Evolutionary conservation across 2,797 vertebrate genomes (phyloP).

Genomic region (Eulemur rubriventer): DNA sequence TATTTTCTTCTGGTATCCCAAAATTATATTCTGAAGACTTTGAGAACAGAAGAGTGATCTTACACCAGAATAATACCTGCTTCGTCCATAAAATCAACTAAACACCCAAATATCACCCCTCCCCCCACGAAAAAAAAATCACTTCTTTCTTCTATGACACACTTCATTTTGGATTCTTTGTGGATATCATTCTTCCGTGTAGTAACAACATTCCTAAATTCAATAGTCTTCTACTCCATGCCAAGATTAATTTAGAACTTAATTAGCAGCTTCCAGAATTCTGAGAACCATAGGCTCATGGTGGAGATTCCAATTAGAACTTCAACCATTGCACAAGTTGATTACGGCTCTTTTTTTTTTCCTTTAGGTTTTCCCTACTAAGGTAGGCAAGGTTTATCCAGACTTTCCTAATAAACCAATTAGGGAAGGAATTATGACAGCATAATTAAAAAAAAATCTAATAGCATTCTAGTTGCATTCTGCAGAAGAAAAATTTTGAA

Average conservation of each 20-base stretch:
- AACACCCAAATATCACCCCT: neutral
- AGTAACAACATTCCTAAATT: neutral
- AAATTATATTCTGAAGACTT: neutral
- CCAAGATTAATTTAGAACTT: slow-evolving; percentile 12
- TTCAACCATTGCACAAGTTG: neutral
- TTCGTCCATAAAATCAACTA: neutral
- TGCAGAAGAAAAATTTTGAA: neutral
- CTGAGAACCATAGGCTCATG: neutral
- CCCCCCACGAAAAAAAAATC: neutral
- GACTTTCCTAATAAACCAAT: slow-evolving; percentile 12
- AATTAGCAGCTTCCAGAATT: neutral
- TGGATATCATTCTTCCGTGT: neutral
- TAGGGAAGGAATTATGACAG: neutral
- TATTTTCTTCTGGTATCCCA: neutral
- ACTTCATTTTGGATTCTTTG: neutral
- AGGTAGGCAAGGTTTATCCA: neutral
- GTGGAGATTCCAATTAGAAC: neutral
- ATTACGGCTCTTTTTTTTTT: neutral
- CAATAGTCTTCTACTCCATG: neutral
- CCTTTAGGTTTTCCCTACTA: neutral
- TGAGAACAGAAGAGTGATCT: neutral
- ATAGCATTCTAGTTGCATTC: neutral
- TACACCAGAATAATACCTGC: neutral
- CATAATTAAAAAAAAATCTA: neutral
- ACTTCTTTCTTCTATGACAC: neutral